Conservation (phyloP, 2,113 vertebrate species). For the Lepidothrix coronata region DNA sequence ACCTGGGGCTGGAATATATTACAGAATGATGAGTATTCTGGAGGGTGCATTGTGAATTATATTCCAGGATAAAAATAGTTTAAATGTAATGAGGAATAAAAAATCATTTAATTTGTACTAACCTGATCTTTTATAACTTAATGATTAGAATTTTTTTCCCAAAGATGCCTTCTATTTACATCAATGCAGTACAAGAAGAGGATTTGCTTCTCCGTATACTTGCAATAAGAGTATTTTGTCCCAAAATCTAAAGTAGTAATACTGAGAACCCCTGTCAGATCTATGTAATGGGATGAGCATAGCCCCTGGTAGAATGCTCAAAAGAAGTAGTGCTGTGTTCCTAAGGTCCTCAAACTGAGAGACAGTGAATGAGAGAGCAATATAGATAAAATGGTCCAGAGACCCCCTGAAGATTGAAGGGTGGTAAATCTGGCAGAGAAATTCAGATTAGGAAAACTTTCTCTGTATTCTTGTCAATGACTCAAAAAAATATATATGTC, state of each 20-base stretch:
- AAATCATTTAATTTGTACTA: background rate
- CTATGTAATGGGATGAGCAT: background rate
- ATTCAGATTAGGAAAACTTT: background rate
- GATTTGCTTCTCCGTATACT: background rate
- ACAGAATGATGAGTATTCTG: background rate
- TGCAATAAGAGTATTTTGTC: background rate
- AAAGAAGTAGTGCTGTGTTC: background rate
- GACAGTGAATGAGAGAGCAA: background rate
- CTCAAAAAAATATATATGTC: background rate
- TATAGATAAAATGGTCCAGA: background rate
- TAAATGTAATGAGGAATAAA: background rate
- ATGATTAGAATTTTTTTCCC: background rate
- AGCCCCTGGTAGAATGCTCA: background rate
- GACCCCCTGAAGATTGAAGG: background rate
- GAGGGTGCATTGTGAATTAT: background rate
- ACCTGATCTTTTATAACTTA: background rate
- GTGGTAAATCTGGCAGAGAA: background rate
- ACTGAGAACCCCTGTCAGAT: background rate
- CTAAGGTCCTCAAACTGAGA: background rate
- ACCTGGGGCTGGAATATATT: background rate
- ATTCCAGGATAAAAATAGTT: background rate
- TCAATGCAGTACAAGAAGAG: background rate
- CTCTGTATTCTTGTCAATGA: background rate
- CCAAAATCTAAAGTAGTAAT: background rate
- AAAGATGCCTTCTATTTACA: background rate